A percentile compares a stretch with the other conserved stretches of the same genome.
Evolutionary conservation across 2,797 vertebrate species (phyloP).

Genomic region (Menidia menidia): DNA sequence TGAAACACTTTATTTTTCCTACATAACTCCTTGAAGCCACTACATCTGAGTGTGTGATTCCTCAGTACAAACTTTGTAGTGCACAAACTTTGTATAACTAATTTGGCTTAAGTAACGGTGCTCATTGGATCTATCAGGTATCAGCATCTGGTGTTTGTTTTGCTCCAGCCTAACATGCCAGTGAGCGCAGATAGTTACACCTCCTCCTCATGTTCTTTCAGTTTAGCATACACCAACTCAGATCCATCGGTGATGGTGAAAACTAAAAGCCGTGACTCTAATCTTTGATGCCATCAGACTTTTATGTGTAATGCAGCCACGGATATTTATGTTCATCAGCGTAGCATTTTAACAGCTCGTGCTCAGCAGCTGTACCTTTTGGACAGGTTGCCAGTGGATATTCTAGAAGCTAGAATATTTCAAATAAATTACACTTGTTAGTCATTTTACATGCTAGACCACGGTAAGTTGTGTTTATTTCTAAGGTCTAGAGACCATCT

Average conservation of each 20-base stretch:
- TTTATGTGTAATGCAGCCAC: conserved; percentile 5
- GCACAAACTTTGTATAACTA: conserved; percentile 1
- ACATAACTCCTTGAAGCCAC: neutral
- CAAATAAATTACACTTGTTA: neutral
- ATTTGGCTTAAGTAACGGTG: conserved; percentile 13
- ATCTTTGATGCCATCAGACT: conserved; percentile 20
- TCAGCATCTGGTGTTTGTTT: conserved; percentile 41
- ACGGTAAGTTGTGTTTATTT: conserved; percentile 8
- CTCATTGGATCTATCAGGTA: conserved; percentile 12
- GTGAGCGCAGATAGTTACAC: conserved; percentile 26
- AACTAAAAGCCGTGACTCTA: conserved; percentile 9
- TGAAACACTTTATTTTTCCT: conserved; percentile 1
- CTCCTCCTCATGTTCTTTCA: conserved; percentile 29
- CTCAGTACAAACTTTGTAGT: neutral
- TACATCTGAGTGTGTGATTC: conserved; percentile 15
- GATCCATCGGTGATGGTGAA: conserved; percentile 9
- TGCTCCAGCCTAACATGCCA: conserved; percentile 21
- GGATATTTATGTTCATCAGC: conserved; percentile 4
- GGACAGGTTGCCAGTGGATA: too few species aligned
- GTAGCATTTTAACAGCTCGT: conserved; percentile 11
- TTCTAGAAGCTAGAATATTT: neutral
- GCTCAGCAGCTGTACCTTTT: too few species aligned
- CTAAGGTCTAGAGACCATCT: conserved; percentile 27
- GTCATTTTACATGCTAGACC: neutral
- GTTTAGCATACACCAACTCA: conserved; percentile 17